phyloP scores from a whole-genome alignment of 2,797 vertebrate genomes.

The Stomatorhinus walkeri region DNA sequence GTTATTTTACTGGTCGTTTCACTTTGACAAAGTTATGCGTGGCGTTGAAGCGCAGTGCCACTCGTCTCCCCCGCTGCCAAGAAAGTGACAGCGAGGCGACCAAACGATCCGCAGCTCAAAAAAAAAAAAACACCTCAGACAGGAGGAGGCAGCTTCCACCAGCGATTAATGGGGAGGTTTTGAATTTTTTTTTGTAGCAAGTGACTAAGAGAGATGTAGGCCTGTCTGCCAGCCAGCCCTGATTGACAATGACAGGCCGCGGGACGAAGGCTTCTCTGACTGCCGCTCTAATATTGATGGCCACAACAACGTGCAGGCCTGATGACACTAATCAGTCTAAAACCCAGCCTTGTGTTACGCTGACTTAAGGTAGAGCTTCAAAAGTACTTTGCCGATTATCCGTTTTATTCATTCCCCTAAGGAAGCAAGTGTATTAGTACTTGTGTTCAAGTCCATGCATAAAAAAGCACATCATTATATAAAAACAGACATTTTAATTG shows the following conservation, averaged over 20 bases:
- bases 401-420: neutral
- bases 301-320: neutral
- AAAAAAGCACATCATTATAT: neutral
- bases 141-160: neutral
- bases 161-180: slow-evolving; percentile 27
- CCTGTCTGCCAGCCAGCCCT: slow-evolving; percentile 18
- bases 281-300: slow-evolving; percentile 18
- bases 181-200: neutral
- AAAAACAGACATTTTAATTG: neutral
- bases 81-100: slow-evolving; percentile 38
- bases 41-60: slow-evolving; percentile 43
- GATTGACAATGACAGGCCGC: slow-evolving; percentile 14
- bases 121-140: neutral
- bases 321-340: slow-evolving; percentile 24
- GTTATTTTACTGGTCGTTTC: neutral
- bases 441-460: neutral
- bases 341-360: slow-evolving; percentile 16
- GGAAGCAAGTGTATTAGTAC: neutral
- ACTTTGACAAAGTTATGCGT: slow-evolving; percentile 32
- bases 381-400: neutral
- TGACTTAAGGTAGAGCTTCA: neutral
- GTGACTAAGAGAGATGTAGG: slow-evolving; percentile 3
- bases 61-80: slow-evolving; percentile 31
- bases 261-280: neutral
- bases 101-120: neutral